Percentiles rank a stretch among this genome's conserved stretches.
Conservation (phyloP, 1,140 invertebrate species). For the Lordiphosa collinella region DNA sequence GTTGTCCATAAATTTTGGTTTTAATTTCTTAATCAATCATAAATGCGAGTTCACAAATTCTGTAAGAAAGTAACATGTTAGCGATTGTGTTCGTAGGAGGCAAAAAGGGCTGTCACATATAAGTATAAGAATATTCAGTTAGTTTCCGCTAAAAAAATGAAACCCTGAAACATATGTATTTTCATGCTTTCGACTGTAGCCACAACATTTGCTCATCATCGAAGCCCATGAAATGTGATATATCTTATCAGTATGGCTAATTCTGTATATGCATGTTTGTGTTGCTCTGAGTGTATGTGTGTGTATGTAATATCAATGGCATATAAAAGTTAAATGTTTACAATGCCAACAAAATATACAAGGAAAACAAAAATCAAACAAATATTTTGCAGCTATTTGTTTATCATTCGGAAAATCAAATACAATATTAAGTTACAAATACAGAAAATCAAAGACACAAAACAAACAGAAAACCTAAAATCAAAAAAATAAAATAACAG, state of each 20-base stretch:
- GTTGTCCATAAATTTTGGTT: too few species aligned
- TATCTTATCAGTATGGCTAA: not conserved
- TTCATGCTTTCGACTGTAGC: too few species aligned
- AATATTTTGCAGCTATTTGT: constrained; percentile 25
- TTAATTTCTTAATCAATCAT: too few species aligned
- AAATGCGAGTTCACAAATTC: too few species aligned
- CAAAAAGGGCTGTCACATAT: too few species aligned
- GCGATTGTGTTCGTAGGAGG: too few species aligned
- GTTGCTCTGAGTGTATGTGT: constrained; percentile 8
- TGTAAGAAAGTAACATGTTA: too few species aligned
- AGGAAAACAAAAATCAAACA: constrained; percentile 26
- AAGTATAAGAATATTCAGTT: too few species aligned
- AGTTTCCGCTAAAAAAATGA: too few species aligned
- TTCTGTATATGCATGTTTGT: not conserved
- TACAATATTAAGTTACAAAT: constrained; percentile 42
- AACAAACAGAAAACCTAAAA: constrained; percentile 1
- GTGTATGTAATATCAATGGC: constrained; percentile 8
- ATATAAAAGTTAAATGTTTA: constrained; percentile 29
- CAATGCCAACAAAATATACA: constrained; percentile 26
- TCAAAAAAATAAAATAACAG: constrained; percentile 10
- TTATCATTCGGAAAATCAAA: constrained; percentile 43
- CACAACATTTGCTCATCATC: not conserved
- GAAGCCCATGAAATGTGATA: constrained; percentile 5
- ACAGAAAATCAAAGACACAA: constrained; percentile 23
- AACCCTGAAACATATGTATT: too few species aligned